Conservation (phyloP, 1,140 invertebrate species). For the Pachypsylla venusta region DNA sequence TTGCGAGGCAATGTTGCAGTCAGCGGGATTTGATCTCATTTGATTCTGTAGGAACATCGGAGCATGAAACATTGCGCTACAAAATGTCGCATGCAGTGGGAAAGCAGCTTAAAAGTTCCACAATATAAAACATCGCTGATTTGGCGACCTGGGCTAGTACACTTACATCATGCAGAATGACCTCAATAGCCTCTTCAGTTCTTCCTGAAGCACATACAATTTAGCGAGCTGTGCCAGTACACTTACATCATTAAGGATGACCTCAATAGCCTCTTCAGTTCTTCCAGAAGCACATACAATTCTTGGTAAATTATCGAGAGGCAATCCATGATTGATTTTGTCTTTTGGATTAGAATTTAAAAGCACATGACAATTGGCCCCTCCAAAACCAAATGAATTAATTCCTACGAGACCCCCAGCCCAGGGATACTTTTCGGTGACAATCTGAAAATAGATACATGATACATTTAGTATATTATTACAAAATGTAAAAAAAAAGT, state of each 20-base stretch:
- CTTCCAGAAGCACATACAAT: conserved; percentile 48
- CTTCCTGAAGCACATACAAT: conserved; percentile 48
- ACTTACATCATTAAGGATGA: conserved; percentile 46
- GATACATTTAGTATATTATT: too few species aligned
- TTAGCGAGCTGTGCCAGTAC: background rate
- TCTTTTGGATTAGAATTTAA: conserved; percentile 38
- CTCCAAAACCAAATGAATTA: conserved; percentile 48
- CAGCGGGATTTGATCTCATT: too few species aligned
- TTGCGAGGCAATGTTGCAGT: too few species aligned
- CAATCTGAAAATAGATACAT: conserved; percentile 34
- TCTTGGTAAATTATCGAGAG: conserved; percentile 39
- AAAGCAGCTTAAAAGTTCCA: too few species aligned
- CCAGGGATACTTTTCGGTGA: conserved; percentile 45
- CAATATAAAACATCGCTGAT: too few species aligned
- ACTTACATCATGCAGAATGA: conserved; percentile 46
- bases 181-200: conserved; percentile 52
- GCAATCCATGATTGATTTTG: conserved; percentile 35
- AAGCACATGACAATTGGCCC: conserved; percentile 49
- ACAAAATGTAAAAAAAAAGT: too few species aligned
- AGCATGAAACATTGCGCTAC: too few species aligned
- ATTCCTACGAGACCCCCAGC: conserved; percentile 39
- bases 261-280: conserved; percentile 52
- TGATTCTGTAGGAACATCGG: too few species aligned
- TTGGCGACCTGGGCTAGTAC: background rate
- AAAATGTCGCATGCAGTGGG: too few species aligned